phyloP scores from a whole-genome alignment of 2,888 invertebrate genomes.

The Rotaria magnacalcarata region DNA sequence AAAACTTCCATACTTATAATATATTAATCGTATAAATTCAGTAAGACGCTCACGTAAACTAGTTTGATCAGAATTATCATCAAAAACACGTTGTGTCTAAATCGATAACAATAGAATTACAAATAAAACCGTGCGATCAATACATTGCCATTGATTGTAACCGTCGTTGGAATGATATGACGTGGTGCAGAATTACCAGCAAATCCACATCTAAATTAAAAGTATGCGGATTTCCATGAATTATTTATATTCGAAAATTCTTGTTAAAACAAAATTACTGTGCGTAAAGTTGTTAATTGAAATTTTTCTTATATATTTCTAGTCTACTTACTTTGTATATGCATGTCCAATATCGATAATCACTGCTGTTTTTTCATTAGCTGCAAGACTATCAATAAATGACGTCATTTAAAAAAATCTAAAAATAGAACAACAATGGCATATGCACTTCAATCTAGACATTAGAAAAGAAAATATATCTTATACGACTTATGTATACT shows the following conservation, averaged over 20 bases:
- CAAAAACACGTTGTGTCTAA: constrained; percentile 22
- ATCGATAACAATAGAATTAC: not conserved
- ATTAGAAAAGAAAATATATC: too few species aligned
- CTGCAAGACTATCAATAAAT: constrained; percentile 9
- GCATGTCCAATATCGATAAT: constrained; percentile 45
- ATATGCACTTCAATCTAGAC: too few species aligned
- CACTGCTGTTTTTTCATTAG: constrained; percentile 41
- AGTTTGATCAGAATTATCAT: not conserved
- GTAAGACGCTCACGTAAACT: constrained; percentile 34
- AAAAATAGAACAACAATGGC: not conserved
- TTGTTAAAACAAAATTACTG: too few species aligned
- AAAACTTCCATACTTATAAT: constrained; percentile 37
- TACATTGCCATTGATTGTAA: not conserved
- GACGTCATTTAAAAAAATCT: constrained; percentile 6
- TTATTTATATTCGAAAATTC: too few species aligned
- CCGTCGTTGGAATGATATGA: constrained; percentile 39
- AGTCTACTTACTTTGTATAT: constrained; percentile 36
- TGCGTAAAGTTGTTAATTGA: too few species aligned
- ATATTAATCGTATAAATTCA: constrained; percentile 42
- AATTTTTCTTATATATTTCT: too few species aligned
- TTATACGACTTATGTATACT: not conserved
- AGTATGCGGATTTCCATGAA: too few species aligned
- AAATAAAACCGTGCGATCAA: not conserved
- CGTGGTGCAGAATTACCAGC: constrained; percentile 40
- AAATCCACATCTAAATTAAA: constrained; percentile 37